phyloP scores from a whole-genome alignment of 1,140 invertebrate species.

The Cryptotermes secundus region DNA sequence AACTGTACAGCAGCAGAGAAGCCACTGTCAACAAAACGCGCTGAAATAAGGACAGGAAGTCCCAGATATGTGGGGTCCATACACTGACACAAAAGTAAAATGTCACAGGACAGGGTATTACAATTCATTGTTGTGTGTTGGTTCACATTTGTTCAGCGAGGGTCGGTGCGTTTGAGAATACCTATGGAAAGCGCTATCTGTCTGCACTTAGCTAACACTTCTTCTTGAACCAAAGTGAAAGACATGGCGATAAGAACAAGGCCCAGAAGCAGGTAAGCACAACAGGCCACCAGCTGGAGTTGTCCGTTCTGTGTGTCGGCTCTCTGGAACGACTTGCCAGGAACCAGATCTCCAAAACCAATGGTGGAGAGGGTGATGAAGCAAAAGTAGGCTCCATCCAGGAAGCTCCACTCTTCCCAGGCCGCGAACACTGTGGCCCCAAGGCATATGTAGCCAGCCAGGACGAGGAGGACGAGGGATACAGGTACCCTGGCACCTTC shows the following conservation, averaged over 20 bases:
- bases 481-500: constrained; percentile 62
- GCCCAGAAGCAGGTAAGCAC: constrained; percentile 83
- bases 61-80: too few relatives aligned
- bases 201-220: constrained; percentile 75
- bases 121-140: not conserved
- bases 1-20: too few relatives aligned
- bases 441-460: constrained; percentile 68
- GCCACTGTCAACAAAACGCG: not conserved
- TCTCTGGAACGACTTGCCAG: constrained; percentile 57
- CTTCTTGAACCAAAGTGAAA: constrained; percentile 88
- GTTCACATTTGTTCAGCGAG: not conserved
- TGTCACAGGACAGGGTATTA: not conserved
- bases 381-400: constrained; percentile 84
- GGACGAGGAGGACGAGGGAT: constrained; percentile 66
- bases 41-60: not conserved
- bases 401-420: constrained; percentile 75
- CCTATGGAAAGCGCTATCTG: constrained; percentile 64
- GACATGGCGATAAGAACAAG: constrained; percentile 90
- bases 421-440: constrained; percentile 71
- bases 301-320: constrained; percentile 57
- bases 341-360: constrained; percentile 81
- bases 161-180: constrained; percentile 41
- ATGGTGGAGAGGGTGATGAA: constrained; percentile 86
- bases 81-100: not conserved
- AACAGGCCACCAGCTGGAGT: constrained; percentile 76